A percentile compares a stretch with the other conserved stretches of the same genome.
Conservation (phyloP, 2,888 invertebrate genomes). For the Linnaemya tessellans region DNA sequence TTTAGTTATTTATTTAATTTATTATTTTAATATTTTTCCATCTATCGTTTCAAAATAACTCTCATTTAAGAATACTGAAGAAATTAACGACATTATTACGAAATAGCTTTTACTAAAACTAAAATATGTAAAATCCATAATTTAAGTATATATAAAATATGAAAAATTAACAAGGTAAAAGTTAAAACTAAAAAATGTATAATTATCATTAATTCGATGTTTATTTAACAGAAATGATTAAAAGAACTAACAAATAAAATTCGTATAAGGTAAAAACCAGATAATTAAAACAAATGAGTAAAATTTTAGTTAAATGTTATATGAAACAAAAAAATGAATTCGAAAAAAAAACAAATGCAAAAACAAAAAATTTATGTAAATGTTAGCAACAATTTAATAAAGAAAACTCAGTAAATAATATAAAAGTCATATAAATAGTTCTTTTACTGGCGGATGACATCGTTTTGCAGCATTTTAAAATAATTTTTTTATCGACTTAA, state of each 20-base stretch:
- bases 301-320: constrained; percentile 81
- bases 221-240: constrained; percentile 39
- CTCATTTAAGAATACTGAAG: not conserved
- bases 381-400: constrained; percentile 80
- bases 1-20: constrained; percentile 18
- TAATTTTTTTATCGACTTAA: no score
- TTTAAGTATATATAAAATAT: constrained; percentile 38
- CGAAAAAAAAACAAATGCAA: constrained; percentile 40
- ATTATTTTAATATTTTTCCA: constrained; percentile 14
- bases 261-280: constrained; percentile 49
- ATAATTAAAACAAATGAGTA: constrained; percentile 53
- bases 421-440: constrained; percentile 41
- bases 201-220: constrained; percentile 60
- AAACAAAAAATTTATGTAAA: constrained; percentile 78
- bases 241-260: constrained; percentile 45
- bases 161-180: constrained; percentile 2
- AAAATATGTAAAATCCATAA: constrained; percentile 19
- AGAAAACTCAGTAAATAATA: constrained; percentile 68
- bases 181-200: constrained; percentile 24
- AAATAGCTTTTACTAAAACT: constrained; percentile 43
- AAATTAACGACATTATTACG: constrained; percentile 23
- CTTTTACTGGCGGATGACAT: constrained; percentile 27
- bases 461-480: no score
- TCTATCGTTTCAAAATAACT: not conserved
- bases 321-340: constrained; percentile 53